Base-by-base conservation (phyloP, 2,888 invertebrate genomes). In the Drosophila rellima region DNA sequence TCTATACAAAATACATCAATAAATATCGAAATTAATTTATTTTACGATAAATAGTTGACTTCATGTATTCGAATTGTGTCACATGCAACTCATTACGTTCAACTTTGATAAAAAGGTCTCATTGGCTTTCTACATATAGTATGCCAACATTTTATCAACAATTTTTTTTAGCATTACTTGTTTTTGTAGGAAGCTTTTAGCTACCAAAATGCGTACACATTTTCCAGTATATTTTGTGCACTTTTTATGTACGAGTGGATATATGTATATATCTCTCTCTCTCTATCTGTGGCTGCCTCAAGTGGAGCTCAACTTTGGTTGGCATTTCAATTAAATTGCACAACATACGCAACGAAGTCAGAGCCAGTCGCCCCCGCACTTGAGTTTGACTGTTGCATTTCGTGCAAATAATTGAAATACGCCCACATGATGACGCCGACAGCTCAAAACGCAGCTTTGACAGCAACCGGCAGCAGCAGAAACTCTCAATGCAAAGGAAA, bases 401-500 rank as follows among this genome's bases (percentile, higher is more conserved):
- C 70, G 80, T 79, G 88, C 70, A 85, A 79, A 82, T 88, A 82
- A 88, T 88, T 82, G 82, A 79, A 85, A 74, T 63, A 71, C 82
- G 68, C 82, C 88, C 82, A 74, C 82, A 81, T 54, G 47, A 45
- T 48, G 54, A 64, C 23, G 48, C 11, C 29, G 31, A 35, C 62
- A 52, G 56, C 56, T 67, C 40, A 59, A 82, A 74, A 75, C 66
- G 72, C 63, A 50, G 57, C 64, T 60, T 76, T 84, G 76, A 72
- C 70, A 87, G 67, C 18, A 55, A 55, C 61, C 60, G 17, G 51
- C 69, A 48, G 48, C 29, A 37, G 17, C 29, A 40, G 55, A 61
- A 39, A 42, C 26, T 42, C n/a, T 44, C 42, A 13, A 42, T 15
- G 31, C 40, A 37, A 55, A 54, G 35, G 56, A 63, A 75, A 82